Conservation (phyloP, 2,888 invertebrate genomes). For the Masnerella sp. region DNA sequence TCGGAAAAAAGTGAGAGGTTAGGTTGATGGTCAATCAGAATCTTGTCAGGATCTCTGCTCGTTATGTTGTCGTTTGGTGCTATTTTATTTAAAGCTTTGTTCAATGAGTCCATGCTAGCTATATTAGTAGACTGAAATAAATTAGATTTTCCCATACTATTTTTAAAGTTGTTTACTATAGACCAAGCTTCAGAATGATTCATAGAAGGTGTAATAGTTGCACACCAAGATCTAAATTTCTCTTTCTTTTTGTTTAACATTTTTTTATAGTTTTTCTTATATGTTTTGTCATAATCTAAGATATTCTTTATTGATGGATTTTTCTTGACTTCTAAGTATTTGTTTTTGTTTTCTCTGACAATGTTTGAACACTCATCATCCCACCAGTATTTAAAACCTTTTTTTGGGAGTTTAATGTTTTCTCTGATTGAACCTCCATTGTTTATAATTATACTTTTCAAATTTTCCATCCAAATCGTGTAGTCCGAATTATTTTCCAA, state of each 20-base stretch:
- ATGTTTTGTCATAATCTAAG: neutral
- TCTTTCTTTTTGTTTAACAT: slow-evolving; percentile 3
- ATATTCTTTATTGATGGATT: neutral
- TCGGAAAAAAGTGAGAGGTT: neutral
- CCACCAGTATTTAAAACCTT: neutral
- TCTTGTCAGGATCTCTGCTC: neutral
- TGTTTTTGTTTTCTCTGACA: neutral
- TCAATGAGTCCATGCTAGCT: neutral
- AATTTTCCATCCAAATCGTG: neutral
- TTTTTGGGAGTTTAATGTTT: neutral
- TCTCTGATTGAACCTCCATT: neutral
- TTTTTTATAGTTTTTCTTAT: neutral
- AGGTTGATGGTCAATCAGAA: neutral
- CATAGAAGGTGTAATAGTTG: neutral
- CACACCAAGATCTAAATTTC: neutral
- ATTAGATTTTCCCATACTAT: neutral
- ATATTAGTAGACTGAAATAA: neutral
- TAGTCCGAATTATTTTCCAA: neutral
- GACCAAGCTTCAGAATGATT: neutral
- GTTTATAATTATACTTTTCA: neutral
- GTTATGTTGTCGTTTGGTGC: neutral
- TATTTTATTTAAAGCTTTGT: slow-evolving; percentile 12
- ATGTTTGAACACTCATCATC: neutral
- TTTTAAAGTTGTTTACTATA: slow-evolving; percentile 12
- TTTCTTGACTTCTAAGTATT: neutral